Evolutionary conservation across 2,888 invertebrate species (phyloP).

Genomic region (Polydrusus tereticollis): DNA sequence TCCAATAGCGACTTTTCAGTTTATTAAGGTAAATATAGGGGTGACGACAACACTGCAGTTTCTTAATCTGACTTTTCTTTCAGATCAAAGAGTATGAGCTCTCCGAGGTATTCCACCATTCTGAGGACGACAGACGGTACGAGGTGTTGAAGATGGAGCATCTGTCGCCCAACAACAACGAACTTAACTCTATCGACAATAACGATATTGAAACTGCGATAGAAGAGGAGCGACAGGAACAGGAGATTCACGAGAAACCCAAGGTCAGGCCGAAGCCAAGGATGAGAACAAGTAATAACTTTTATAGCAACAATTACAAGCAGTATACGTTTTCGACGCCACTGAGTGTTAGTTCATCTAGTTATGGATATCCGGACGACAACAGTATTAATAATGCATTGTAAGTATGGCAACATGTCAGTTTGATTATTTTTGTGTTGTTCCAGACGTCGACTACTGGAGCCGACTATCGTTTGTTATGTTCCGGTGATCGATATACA

Average conservation of each 20-base stretch:
- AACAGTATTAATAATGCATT: conserved; percentile 62
- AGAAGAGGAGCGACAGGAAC: conserved; percentile 82
- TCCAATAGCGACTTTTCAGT: conserved; percentile 91
- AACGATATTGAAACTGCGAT: conserved; percentile 83
- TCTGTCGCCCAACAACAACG: conserved; percentile 66
- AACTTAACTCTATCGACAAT: conserved; percentile 75
- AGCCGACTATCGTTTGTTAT: too few species aligned
- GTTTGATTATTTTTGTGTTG: too few species aligned
- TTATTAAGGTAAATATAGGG: conserved; percentile 80
- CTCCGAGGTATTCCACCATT: conserved; percentile 87
- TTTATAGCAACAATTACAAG: conserved; percentile 50
- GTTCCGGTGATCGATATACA: too few species aligned
- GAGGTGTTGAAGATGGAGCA: conserved; percentile 78
- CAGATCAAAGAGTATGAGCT: conserved; percentile 91
- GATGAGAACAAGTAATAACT: conserved; percentile 50
- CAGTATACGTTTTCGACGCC: conserved; percentile 56
- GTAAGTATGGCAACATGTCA: conserved; percentile 57
- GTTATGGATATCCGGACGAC: conserved; percentile 54
- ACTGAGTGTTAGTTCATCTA: conserved; percentile 55
- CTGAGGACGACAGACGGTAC: conserved; percentile 82
- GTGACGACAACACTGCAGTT: neutral
- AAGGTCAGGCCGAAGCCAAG: conserved; percentile 49
- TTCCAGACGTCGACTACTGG: too few species aligned
- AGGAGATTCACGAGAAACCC: conserved; percentile 66
- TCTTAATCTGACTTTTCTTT: conserved; percentile 48